Conservation (phyloP, 2,888 invertebrate species). For the Hemithea aestivaria region DNA sequence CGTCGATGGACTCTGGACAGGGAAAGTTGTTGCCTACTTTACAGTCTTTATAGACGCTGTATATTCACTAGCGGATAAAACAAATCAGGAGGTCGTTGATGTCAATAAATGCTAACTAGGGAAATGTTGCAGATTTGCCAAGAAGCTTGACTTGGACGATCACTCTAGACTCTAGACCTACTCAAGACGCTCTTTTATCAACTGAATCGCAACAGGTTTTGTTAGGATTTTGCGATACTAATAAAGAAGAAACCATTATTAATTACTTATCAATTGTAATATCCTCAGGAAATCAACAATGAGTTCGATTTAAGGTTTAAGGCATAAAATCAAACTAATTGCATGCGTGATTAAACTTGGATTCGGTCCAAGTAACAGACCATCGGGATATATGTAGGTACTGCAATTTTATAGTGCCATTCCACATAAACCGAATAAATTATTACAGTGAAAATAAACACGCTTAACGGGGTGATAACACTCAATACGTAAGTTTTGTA, state of each 20-base stretch:
- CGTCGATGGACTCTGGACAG: conserved; percentile 31
- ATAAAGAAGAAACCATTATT: too few relatives aligned
- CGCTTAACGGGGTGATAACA: too few relatives aligned
- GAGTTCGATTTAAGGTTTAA: too few relatives aligned
- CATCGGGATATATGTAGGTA: conserved; percentile 33
- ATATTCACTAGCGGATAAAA: conserved; percentile 19
- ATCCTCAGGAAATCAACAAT: too few relatives aligned
- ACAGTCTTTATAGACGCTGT: conserved; percentile 32
- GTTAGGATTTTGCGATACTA: too few relatives aligned
- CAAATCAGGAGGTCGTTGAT: conserved; percentile 3
- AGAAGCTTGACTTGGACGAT: conserved; percentile 23
- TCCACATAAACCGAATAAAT: conserved; percentile 31
- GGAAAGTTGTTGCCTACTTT: conserved; percentile 57
- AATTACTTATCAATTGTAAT: too few relatives aligned
- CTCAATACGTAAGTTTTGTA: too few relatives aligned
- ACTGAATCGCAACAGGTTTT: too few relatives aligned
- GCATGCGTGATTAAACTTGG: conserved; percentile 36
- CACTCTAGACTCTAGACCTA: conserved; percentile 18
- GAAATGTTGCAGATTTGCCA: conserved; percentile 22
- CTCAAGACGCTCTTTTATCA: not conserved
- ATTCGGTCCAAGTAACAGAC: conserved; percentile 32
- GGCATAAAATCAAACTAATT: too few relatives aligned
- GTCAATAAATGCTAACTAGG: not conserved
- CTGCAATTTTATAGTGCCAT: conserved; percentile 35
- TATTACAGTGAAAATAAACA: conserved; percentile 32